Evolutionary conservation across 2,113 vertebrate species (phyloP).

Genomic region (Scartelaos histophorus): DNA sequence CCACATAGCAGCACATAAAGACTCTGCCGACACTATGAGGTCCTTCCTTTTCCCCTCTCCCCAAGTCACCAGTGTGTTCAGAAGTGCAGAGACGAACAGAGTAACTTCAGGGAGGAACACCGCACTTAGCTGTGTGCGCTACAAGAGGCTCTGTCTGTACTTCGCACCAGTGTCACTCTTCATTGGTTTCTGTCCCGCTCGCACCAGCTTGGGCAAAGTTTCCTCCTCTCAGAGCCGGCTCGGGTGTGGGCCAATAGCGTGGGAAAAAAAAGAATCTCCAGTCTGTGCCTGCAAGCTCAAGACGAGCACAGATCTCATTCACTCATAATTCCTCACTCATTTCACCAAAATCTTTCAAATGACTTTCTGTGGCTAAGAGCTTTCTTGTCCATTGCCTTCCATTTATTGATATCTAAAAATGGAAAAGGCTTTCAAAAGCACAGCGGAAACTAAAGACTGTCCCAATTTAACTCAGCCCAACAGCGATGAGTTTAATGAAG

Average conservation of each 20-base stretch:
- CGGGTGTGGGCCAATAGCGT: conserved; percentile 59
- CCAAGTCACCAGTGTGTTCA: conserved; percentile 43
- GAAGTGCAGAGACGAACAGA: conserved; percentile 42
- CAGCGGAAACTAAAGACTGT: conserved; percentile 49
- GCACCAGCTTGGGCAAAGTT: conserved; percentile 65
- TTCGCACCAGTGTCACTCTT: conserved; percentile 72
- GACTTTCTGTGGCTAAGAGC: conserved; percentile 41
- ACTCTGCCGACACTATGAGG: conserved; percentile 42
- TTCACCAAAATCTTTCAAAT: conserved; percentile 49
- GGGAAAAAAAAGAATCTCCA: conserved; percentile 60
- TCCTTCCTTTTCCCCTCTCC: conserved; percentile 38
- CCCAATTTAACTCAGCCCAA: conserved; percentile 58
- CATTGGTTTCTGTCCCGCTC: conserved; percentile 72
- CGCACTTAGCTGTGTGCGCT: conserved; percentile 59
- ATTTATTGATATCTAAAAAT: conserved; percentile 70
- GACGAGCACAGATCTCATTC: conserved; percentile 47
- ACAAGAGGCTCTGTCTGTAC: conserved; percentile 54
- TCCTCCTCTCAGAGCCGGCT: conserved; percentile 50
- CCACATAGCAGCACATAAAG: conserved; percentile 15
- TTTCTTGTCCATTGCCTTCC: conserved; percentile 42
- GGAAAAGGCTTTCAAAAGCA: conserved; percentile 59
- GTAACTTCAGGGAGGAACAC: conserved; percentile 62
- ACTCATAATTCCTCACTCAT: conserved; percentile 48
- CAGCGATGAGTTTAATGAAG: conserved; percentile 58
- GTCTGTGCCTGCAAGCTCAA: conserved; percentile 45